These are phyloP conservation scores for Synergus umbraculus DNA, from an alignment of 2,888 invertebrate species.

Conservation along the genomic window DNA sequence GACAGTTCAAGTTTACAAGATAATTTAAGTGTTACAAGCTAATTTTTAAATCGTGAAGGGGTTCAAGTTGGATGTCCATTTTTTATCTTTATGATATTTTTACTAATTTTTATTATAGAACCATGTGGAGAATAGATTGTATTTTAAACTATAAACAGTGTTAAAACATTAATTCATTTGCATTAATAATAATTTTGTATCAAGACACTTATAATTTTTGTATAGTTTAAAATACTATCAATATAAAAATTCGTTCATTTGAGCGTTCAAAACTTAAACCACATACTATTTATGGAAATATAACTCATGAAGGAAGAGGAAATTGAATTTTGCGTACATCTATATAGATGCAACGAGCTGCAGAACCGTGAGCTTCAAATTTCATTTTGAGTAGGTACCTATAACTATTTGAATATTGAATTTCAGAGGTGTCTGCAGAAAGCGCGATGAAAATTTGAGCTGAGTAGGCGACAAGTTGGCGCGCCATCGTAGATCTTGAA, in stretches of 20 bases:
- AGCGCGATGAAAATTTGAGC: slow-evolving; percentile 58
- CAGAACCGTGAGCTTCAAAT: slow-evolving; percentile 62
- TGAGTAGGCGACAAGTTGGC: slow-evolving; percentile 47
- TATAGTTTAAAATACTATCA: too few species aligned
- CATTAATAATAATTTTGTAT: too few species aligned
- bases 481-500: slow-evolving; percentile 46
- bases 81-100: too few species aligned
- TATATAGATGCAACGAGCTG: slow-evolving; percentile 53
- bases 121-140: neutral
- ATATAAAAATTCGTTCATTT: too few species aligned
- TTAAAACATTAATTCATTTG: too few species aligned
- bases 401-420: slow-evolving; percentile 66
- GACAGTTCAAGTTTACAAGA: too few species aligned
- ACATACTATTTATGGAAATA: slow-evolving; percentile 15
- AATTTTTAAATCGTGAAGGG: neutral
- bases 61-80: too few species aligned
- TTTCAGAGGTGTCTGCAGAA: slow-evolving; percentile 58
- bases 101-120: neutral
- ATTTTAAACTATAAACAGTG: too few species aligned
- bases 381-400: slow-evolving; percentile 60
- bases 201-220: too few species aligned
- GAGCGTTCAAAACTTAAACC: too few species aligned
- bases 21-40: too few species aligned
- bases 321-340: slow-evolving; percentile 54
- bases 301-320: slow-evolving; percentile 46